phyloP scores from a whole-genome alignment of 2,888 invertebrate genomes.

The Macaria liturata region DNA sequence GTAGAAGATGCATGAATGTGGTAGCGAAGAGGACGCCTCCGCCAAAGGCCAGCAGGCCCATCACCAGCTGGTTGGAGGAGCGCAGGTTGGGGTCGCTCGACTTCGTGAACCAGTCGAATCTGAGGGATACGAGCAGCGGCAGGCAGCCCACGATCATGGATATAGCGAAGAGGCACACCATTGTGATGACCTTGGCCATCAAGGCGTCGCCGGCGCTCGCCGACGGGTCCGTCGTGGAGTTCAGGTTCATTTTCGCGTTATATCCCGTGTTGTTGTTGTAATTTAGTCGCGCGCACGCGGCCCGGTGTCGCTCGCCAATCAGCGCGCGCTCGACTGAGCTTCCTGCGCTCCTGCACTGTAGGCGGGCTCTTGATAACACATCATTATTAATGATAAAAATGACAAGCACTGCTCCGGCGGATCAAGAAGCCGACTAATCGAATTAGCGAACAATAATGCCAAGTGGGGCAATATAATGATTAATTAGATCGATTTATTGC shows the following conservation, averaged over 20 bases:
- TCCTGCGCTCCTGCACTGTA: constrained; percentile 58
- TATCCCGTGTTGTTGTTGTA: constrained; percentile 20
- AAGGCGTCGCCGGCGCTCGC: constrained; percentile 70
- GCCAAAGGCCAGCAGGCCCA: constrained; percentile 89
- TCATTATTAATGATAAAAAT: constrained; percentile 73
- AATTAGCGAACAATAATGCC: constrained; percentile 6
- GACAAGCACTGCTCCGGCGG: constrained; percentile 48
- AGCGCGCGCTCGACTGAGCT: constrained; percentile 58
- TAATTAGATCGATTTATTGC: too few relatives aligned
- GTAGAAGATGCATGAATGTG: constrained; percentile 91
- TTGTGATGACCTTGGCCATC: constrained; percentile 90
- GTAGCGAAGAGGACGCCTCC: constrained; percentile 92
- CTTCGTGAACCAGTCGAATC: constrained; percentile 84
- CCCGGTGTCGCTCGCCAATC: constrained; percentile 39
- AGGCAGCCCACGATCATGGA: constrained; percentile 90
- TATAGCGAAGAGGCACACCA: constrained; percentile 89
- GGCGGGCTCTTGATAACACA: constrained; percentile 70
- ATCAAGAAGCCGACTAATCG: constrained; percentile 28
- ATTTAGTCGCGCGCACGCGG: constrained; percentile 42
- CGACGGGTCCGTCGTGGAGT: constrained; percentile 43
- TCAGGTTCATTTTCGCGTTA: constrained; percentile 41
- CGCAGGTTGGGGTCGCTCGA: constrained; percentile 67
- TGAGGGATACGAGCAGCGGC: constrained; percentile 88
- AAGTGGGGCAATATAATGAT: too few relatives aligned
- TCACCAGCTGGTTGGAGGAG: constrained; percentile 79